phyloP scores from a whole-genome alignment of 1,140 invertebrate species.

The Hyles vespertilio region DNA sequence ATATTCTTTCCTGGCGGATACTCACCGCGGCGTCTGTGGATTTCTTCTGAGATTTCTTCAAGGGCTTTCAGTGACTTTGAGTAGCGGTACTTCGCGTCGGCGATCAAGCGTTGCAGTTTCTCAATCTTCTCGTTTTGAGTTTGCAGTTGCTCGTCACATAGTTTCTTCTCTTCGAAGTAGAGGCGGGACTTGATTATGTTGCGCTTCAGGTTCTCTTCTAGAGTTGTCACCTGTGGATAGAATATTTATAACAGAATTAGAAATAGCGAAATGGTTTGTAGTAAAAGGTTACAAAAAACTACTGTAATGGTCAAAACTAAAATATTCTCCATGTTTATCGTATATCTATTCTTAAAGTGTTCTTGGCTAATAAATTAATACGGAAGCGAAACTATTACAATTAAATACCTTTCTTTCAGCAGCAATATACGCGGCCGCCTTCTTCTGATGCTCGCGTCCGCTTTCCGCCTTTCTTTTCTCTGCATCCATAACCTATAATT shows the following conservation, averaged over 20 bases:
- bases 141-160: constrained; percentile 93
- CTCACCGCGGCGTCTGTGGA: constrained; percentile 81
- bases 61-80: constrained; percentile 89
- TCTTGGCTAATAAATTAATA: neutral
- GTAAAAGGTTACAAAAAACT: too few species aligned
- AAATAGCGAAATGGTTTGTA: too few species aligned
- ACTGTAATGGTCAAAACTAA: too few species aligned
- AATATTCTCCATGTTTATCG: too few species aligned
- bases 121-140: constrained; percentile 91
- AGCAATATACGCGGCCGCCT: constrained; percentile 84
- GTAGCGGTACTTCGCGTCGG: constrained; percentile 88
- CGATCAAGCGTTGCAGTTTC: constrained; percentile 86
- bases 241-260: neutral
- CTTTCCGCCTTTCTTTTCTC: constrained; percentile 92
- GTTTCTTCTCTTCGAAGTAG: constrained; percentile 95
- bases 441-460: constrained; percentile 89
- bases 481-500: constrained; percentile 92
- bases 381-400: neutral
- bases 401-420: constrained; percentile 83
- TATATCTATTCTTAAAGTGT: too few species aligned
- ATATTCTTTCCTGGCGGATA: constrained; percentile 66
- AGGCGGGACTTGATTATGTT: constrained; percentile 91
- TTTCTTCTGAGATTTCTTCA: constrained; percentile 95
- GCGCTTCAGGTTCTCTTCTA: constrained; percentile 86
- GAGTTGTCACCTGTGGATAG: constrained; percentile 77